phyloP scores from a whole-genome alignment of 2,888 invertebrate genomes.

The Pollenia amentaria region DNA sequence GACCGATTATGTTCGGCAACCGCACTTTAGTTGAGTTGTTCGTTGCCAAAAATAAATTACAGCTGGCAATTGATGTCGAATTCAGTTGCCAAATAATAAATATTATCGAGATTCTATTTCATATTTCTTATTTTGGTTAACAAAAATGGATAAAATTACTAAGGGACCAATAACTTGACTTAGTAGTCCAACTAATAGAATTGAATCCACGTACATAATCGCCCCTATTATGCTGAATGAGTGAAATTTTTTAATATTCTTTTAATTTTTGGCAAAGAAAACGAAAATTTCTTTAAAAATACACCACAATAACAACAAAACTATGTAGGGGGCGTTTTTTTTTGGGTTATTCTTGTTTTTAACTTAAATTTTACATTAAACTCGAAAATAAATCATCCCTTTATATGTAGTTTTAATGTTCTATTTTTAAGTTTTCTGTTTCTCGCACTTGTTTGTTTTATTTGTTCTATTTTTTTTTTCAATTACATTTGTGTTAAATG shows the following conservation, averaged over 20 bases:
- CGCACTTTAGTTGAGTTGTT: too few relatives aligned
- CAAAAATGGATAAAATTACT: too few relatives aligned
- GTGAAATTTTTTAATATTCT: neutral
- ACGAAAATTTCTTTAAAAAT: conserved; percentile 5
- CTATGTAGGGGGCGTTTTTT: conserved; percentile 35
- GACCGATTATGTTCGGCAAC: too few relatives aligned
- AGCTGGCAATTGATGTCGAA: too few relatives aligned
- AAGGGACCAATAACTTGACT: too few relatives aligned
- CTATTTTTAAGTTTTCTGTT: conserved; percentile 22
- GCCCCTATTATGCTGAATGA: too few relatives aligned
- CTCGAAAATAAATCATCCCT: conserved; percentile 30
- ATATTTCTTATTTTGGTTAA: too few relatives aligned
- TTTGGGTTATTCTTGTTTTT: conserved; percentile 29
- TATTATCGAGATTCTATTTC: too few relatives aligned
- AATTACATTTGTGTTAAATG: neutral
- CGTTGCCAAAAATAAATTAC: too few relatives aligned
- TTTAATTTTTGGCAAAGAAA: conserved; percentile 17
- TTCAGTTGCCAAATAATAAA: too few relatives aligned
- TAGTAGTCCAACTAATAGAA: too few relatives aligned
- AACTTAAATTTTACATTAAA: conserved; percentile 24
- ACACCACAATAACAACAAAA: neutral
- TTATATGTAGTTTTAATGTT: neutral
- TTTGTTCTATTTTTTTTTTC: neutral
- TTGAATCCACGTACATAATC: too few relatives aligned
- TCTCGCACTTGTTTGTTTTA: conserved; percentile 10